Evolutionary conservation across 2,113 vertebrate species (phyloP).

Genomic region (Pagrus major): DNA sequence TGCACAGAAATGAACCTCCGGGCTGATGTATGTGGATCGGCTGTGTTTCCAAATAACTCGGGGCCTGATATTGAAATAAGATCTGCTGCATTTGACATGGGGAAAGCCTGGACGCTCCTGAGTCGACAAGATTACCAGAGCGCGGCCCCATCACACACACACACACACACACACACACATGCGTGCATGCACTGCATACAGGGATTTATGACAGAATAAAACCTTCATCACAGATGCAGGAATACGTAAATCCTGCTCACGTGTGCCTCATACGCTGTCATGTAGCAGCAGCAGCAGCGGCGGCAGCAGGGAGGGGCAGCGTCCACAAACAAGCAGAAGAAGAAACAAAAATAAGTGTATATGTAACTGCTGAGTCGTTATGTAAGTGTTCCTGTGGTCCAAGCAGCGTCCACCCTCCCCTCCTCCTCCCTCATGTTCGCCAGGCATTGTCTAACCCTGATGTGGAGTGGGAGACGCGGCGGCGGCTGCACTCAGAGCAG

Average conservation of each 20-base stretch:
- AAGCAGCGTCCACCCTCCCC: neutral
- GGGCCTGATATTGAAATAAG: conserved; percentile 54
- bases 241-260: conserved; percentile 72
- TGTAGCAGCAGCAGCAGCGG: conserved; percentile 3
- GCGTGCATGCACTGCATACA: conserved; percentile 20
- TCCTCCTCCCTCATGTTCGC: neutral
- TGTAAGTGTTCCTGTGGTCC: conserved; percentile 50
- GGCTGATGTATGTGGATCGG: conserved; percentile 25
- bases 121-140: conserved; percentile 71
- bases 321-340: conserved; percentile 29
- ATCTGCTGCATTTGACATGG: conserved; percentile 66
- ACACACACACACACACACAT: conserved; percentile 18
- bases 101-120: conserved; percentile 66
- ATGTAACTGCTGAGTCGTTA: conserved; percentile 51
- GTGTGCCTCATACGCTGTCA: conserved; percentile 31
- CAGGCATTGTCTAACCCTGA: conserved; percentile 37
- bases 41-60: conserved; percentile 26
- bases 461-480: conserved; percentile 20
- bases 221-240: conserved; percentile 76
- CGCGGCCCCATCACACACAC: conserved; percentile 21
- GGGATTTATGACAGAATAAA: conserved; percentile 79
- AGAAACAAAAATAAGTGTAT: conserved; percentile 32
- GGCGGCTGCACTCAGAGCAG: conserved; percentile 16
- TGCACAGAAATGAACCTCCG: conserved; percentile 16
- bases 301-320: neutral